Evolutionary conservation across 2,113 vertebrate species (phyloP), one percentile per base, ranked within the genome.

Genomic region (Paracanthobrama guichenoti): DNA sequence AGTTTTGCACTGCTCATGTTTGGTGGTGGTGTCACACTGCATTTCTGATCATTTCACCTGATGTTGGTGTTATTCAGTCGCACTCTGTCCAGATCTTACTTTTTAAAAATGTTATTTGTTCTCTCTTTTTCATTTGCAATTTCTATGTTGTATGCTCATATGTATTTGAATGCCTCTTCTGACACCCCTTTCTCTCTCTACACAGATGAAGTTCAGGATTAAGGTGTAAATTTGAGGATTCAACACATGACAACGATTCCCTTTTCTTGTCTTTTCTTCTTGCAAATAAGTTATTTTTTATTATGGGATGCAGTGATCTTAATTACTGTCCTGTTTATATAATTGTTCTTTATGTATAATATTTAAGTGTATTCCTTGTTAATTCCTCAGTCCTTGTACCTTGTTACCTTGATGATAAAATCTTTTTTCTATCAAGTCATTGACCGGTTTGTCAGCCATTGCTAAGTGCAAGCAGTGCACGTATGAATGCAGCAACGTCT

Each of bases 161-260:
- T 67, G 3, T 24, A 14, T 72, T 82, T 48, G 26, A 42, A 26
- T 31, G n/a, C 22, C n/a, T 11, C 18, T 2, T 12, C 3, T 53
- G n/a, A 35, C 13, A 14, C 50, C 22, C 39, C n/a, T 66, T 42
- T 44, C 20, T 83, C 13, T 75, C 18, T 57, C 42, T 73, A 85
- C 80, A 74, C 48, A 87, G 77, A 85, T 81, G 76, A 85, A 75
- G 35, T 83, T 88, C 44, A 86, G 82, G 81, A 85, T 86, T 59
- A 89, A 89, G 79, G 80, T 87, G 18, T 80, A 48, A 80, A 79
- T 20, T 22, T 74, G 39, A 66, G 31, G 57, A 62, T 44, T 79
- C 35, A 24, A 79, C 39, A 22, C 6, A 60, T n/a, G 12, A 11
- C 44, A 74, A 48, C 44, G 3, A 48, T 16, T 16, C 7, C 12